Evolutionary conservation across 2,113 vertebrate species (phyloP), one percentile per base, ranked within the genome.

Genomic region (Hyperopisus bebe): DNA sequence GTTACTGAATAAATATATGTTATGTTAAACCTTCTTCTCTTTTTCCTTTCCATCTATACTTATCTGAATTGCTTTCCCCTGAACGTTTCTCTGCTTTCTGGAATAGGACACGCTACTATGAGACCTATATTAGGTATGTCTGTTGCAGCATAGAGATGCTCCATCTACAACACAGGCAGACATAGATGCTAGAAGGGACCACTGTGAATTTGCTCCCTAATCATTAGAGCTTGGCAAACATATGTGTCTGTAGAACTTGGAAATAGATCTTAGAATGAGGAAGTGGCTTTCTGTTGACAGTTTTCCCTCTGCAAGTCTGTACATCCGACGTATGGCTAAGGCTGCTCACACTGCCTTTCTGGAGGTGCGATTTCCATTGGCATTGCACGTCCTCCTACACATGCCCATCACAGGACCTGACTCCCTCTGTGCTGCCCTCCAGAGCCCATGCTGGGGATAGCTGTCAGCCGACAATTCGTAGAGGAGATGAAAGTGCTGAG

Each of bases 91-190:
- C 92, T 93, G 95, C 89, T 93, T 94, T 90, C 94, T 91, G 89
- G 96, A 95, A 96, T 94, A 98, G 98, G 96, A 96, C 97, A 31
- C 97, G 96, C 92, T 98, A 98, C 96, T 98, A 97, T 93, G 97
- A 99, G 95, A 94, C 97, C 93, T 98, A 98, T 50, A 94, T 98
- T 95, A 97, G 98, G 98, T 99, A 97, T 92, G 97, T 97, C 92
- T 51, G 87, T 85, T 89, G 31, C 82, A 47, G 47, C 53, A 66
- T 31, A 84, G 47, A 24, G 66, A 31, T 15, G 17, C 8, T 62
- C 3, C 39, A 4, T 21, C 17, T 24, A 35, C 8, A 11, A 51
- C 48, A 58, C 31, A 55, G 50, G 86, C 84, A 87, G 50, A 15
- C 17, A 50, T 15, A 84, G 80, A 84, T 84, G 82, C 9, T 1